Evolutionary conservation across 2,888 invertebrate genomes (phyloP).

Genomic region (Torymus tubicola): DNA sequence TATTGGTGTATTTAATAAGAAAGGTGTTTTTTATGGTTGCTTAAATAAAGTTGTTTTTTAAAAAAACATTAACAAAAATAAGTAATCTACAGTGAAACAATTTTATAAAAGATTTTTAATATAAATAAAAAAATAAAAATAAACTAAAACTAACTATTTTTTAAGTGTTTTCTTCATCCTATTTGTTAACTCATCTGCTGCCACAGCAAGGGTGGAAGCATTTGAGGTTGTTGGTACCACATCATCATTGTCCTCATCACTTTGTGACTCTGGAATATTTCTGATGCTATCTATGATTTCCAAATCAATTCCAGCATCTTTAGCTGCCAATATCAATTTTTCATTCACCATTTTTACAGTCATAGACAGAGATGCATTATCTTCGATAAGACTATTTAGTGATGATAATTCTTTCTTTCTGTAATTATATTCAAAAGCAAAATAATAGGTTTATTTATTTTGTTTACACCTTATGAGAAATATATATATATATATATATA

Average conservation of each 20-base stretch:
- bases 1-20: not conserved
- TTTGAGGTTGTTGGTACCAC: not conserved
- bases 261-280: not conserved
- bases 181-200: slow-evolving; percentile 23
- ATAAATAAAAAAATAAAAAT: slow-evolving; percentile 30
- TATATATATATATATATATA: no score
- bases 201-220: slow-evolving; percentile 12
- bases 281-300: not conserved
- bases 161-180: slow-evolving; percentile 2
- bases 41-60: slow-evolving; percentile 24
- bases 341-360: slow-evolving; percentile 46
- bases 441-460: not conserved
- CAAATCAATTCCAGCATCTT: slow-evolving; percentile 50
- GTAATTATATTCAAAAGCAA: not conserved
- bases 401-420: slow-evolving; percentile 40
- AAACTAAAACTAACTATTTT: not conserved
- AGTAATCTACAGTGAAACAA: not conserved
- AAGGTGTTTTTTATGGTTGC: slow-evolving; percentile 25
- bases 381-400: slow-evolving; percentile 34
- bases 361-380: slow-evolving; percentile 35
- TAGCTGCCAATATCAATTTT: slow-evolving; percentile 42
- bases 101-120: slow-evolving; percentile 14
- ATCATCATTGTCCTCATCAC: not conserved
- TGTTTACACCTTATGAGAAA: not conserved
- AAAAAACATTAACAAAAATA: not conserved